These are phyloP conservation scores for Daphoenositta chrysoptera DNA, from an alignment of 2,113 vertebrate species.

Conservation along the genomic window DNA sequence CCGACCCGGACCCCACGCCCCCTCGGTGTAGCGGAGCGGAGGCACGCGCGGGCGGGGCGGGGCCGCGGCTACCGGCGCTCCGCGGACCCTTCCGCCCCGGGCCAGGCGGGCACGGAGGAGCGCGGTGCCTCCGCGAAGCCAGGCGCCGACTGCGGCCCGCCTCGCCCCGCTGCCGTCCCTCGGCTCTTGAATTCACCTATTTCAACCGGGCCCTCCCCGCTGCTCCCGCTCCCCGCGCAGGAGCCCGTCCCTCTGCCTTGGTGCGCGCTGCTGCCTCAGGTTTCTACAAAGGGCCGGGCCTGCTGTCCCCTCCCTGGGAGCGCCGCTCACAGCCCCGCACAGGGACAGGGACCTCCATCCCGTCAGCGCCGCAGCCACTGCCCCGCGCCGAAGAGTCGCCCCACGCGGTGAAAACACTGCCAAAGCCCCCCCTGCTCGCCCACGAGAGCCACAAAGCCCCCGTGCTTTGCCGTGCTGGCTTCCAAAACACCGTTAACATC, in stretches of 20 bases:
- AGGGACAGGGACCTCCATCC: background rate
- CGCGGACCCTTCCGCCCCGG: background rate
- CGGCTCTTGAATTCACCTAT: background rate
- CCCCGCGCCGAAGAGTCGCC: background rate
- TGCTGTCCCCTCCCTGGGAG: background rate
- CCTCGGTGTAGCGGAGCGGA: background rate
- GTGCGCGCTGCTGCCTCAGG: background rate
- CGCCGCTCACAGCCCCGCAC: background rate
- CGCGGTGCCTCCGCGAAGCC: background rate
- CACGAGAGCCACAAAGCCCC: background rate
- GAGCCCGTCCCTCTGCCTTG: background rate
- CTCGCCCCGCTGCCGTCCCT: background rate
- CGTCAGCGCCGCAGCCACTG: background rate
- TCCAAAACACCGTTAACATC: background rate
- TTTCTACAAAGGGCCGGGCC: background rate
- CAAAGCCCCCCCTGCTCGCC: background rate
- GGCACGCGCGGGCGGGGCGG: background rate
- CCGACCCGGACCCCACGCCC: background rate
- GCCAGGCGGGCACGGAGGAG: background rate
- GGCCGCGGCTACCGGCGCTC: background rate
- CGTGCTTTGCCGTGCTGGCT: background rate
- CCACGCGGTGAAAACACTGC: background rate
- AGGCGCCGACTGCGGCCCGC: background rate
- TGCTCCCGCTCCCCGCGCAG: background rate
- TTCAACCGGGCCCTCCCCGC: background rate